Evolutionary conservation across 1,140 invertebrate genomes (phyloP).

Genomic region (Tetraneura akinire): DNA sequence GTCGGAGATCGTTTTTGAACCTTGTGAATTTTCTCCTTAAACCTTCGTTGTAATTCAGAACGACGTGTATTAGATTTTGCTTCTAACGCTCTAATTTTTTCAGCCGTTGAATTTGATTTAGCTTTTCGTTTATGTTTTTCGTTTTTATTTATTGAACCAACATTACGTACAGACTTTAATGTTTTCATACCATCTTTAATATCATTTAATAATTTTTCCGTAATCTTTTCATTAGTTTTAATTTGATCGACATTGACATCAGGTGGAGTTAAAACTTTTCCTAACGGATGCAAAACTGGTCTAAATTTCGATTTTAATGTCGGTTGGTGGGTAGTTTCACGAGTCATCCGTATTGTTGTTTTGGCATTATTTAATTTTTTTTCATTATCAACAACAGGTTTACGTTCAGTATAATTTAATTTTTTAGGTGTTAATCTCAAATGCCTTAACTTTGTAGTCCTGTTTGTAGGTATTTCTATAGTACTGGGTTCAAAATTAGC

Average conservation of each 20-base stretch:
- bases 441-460: not conserved
- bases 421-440: not conserved
- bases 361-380: not conserved
- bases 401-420: not conserved
- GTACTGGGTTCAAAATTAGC: not conserved
- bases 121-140: not conserved
- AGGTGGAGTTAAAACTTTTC: not conserved
- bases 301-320: not conserved
- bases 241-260: not conserved
- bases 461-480: not conserved
- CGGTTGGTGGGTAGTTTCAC: constrained; percentile 8
- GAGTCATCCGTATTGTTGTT: not conserved
- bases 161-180: constrained; percentile 11
- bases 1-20: not conserved
- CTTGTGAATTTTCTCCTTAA: not conserved
- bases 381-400: not conserved
- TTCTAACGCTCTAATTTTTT: constrained; percentile 18
- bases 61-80: not conserved
- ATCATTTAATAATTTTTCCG: not conserved
- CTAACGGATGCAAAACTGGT: not conserved
- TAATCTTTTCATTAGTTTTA: not conserved
- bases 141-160: not conserved
- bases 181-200: not conserved
- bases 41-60: not conserved
- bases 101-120: not conserved